Evolutionary conservation across 2,888 invertebrate genomes (phyloP), one percentile per base, ranked within the genome.

Genomic region (Diarsia brunnea): DNA sequence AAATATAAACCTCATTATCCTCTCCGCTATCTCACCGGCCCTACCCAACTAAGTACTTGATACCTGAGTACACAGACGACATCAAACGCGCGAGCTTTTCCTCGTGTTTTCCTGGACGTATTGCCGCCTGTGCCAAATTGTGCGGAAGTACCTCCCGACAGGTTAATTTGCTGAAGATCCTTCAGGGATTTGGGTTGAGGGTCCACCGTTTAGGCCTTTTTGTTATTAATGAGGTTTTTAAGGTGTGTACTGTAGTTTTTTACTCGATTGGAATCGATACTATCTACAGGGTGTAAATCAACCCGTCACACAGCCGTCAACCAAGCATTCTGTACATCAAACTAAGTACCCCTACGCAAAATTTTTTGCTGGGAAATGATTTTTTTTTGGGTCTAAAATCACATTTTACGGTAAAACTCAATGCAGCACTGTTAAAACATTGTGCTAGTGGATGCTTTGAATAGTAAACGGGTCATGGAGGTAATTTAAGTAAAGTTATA

Each of bases 21-120:
- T 53, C 4, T 27, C 38, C 81, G 84, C 75, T 67, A 24, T 0
- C 4, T 24, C 5, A 24, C 0, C 1, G 8, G 60, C 82, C 82
- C 72, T 27, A 82, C 75, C 80, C 80, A 38, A 60, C 31, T 67
- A 84, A 53, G 58, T 90, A 91, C 92, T 82, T 84, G 66, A 72
- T 90, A 93, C 92, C 93, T 92, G 92, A 91, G 74, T 90, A 94
- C 90, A 90, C 87, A 84, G 86, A 87, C 88, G 91, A 92, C 92
- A 91, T 89, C 89, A 90, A 91, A 92, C 88, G 89, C 87, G 85
- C 82, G 78, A 88, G 88, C 81, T 91, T 89, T 92, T 91, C 90
- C 90, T 89, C 87, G 82, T 89, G 87, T 88, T 86, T 85, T 78
- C 73, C 81, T 79, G 87, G 84, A 87, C 87, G 86, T 88, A 88